These are phyloP conservation scores for Epinotia nisella DNA, from an alignment of 2,888 invertebrate species.

Conservation along the genomic window DNA sequence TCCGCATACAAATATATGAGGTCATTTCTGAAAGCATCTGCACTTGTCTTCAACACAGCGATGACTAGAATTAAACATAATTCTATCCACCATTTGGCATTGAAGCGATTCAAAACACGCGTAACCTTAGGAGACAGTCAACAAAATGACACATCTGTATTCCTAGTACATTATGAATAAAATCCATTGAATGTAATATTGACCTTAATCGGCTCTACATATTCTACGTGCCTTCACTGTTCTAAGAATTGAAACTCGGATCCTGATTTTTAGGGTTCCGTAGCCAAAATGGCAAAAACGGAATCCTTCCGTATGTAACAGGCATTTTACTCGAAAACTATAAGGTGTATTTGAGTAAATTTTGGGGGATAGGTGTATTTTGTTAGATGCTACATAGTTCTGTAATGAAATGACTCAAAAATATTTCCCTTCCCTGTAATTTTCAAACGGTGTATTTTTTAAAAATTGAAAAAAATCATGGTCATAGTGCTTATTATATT, in stretches of 20 bases:
- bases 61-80: slow-evolving; percentile 33
- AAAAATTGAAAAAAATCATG: too few relatives aligned
- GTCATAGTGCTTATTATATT: too few relatives aligned
- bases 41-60: slow-evolving; percentile 23
- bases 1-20: not conserved
- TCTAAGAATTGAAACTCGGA: not conserved
- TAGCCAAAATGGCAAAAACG: too few relatives aligned
- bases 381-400: too few relatives aligned
- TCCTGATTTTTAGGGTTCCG: not conserved
- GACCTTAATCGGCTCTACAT: slow-evolving; percentile 51
- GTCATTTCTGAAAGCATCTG: not conserved
- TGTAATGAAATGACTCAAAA: too few relatives aligned
- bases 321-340: too few relatives aligned
- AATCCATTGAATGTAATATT: slow-evolving; percentile 47
- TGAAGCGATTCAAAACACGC: slow-evolving; percentile 29
- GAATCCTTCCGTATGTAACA: too few relatives aligned
- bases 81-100: slow-evolving; percentile 36
- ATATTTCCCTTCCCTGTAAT: too few relatives aligned
- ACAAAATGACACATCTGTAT: slow-evolving; percentile 55
- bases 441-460: too few relatives aligned
- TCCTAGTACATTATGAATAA: slow-evolving; percentile 48
- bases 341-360: too few relatives aligned
- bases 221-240: not conserved
- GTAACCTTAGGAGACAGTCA: slow-evolving; percentile 36
- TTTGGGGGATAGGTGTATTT: too few relatives aligned